Percentiles rank a stretch among this genome's conserved stretches.
phyloP scores from a whole-genome alignment of 2,113 vertebrate genomes.

The Smithornis capensis region DNA sequence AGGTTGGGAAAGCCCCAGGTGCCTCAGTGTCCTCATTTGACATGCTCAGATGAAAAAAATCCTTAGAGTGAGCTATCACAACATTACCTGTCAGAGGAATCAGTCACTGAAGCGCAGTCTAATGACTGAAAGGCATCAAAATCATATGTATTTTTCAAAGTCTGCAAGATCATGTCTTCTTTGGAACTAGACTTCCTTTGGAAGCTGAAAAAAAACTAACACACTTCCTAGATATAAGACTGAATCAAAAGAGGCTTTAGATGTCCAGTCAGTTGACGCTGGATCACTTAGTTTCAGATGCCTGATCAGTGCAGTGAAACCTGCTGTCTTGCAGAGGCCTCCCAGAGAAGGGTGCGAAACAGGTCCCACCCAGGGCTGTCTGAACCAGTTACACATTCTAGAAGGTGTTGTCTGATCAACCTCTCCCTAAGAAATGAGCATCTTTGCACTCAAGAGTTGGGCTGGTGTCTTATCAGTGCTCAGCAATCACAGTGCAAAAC shows the following conservation, averaged over 20 bases:
- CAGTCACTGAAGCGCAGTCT: not conserved
- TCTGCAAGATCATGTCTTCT: not conserved
- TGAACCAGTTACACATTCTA: not conserved
- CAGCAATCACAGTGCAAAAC: not conserved
- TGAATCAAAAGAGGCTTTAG: not conserved
- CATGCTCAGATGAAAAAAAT: not conserved
- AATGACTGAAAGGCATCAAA: not conserved
- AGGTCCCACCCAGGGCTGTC: not conserved
- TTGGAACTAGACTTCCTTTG: not conserved
- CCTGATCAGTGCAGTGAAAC: not conserved
- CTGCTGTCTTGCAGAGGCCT: not conserved
- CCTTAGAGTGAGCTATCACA: not conserved
- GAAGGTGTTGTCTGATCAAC: not conserved
- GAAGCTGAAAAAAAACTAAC: not conserved
- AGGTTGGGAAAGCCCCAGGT: fast-evolving
- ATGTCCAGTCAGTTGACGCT: not conserved
- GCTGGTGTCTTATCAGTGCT: not conserved
- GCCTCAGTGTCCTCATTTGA: not conserved
- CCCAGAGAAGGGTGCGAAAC: not conserved
- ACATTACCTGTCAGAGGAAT: not conserved
- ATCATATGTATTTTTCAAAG: not conserved
- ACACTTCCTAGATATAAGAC: not conserved
- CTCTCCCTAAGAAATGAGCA: not conserved
- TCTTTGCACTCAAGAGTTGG: not conserved
- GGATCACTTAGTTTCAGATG: not conserved